Conservation (phyloP, 2,113 vertebrate genomes). For the Naja naja region DNA sequence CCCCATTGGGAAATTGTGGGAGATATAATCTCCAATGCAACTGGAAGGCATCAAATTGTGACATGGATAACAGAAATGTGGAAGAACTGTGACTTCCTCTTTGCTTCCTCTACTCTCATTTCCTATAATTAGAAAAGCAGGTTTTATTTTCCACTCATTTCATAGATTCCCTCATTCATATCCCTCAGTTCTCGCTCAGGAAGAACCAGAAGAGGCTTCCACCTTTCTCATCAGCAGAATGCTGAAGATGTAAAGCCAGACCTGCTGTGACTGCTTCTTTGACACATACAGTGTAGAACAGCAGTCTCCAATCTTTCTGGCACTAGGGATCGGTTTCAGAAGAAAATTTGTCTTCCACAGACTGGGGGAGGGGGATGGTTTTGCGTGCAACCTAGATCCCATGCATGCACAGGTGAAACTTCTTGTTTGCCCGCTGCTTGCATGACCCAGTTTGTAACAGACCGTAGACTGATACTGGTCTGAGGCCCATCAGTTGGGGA, state of each 20-base stretch:
- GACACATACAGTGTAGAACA: not conserved
- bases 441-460: not conserved
- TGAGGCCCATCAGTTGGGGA: not conserved
- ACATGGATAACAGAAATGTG: not conserved
- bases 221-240: not conserved
- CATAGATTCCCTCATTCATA: not conserved
- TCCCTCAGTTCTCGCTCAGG: not conserved
- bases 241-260: not conserved
- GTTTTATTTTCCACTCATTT: not conserved
- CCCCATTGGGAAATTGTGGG: not conserved
- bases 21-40: not conserved
- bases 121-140: not conserved
- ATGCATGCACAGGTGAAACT: not conserved
- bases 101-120: not conserved
- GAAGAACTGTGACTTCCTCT: not conserved
- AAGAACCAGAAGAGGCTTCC: not conserved
- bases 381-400: not conserved
- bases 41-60: not conserved
- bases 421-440: not conserved
- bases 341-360: not conserved
- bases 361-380: not conserved
- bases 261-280: not conserved
- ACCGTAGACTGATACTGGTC: not conserved
- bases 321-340: not conserved
- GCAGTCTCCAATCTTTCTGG: not conserved